Evolutionary conservation across 2,113 vertebrate genomes (phyloP).

Genomic region (Anseranas semipalmata): DNA sequence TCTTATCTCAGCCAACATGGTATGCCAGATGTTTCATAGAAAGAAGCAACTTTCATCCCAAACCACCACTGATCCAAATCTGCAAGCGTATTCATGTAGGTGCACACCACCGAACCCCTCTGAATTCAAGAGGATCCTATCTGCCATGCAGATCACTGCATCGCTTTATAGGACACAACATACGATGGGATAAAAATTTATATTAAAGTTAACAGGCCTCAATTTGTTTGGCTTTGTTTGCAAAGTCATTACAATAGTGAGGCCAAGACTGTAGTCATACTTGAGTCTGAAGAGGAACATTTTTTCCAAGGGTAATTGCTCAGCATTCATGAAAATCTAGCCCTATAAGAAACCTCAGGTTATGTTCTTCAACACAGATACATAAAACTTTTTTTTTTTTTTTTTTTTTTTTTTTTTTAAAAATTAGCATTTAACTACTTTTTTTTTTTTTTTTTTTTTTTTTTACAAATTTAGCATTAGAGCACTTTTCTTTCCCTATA

Average conservation of each 20-base stretch:
- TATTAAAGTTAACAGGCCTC: neutral
- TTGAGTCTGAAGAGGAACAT: neutral
- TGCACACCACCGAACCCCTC: neutral
- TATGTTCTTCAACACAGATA: neutral
- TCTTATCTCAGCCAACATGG: neutral
- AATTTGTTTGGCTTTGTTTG: constrained; percentile 8
- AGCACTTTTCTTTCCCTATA: neutral
- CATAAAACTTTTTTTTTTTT: too few relatives aligned
- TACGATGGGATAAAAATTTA: accelerated
- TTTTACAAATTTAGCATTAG: neutral
- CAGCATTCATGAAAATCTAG: neutral
- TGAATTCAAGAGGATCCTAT: neutral
- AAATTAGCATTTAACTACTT: too few relatives aligned
- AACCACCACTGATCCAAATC: neutral
- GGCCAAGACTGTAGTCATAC: neutral
- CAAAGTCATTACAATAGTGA: constrained; percentile 10
- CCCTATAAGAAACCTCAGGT: neutral
- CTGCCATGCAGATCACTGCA: neutral
- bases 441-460: too few relatives aligned
- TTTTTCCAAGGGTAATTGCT: neutral
- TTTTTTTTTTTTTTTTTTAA: too few relatives aligned
- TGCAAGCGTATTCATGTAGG: neutral
- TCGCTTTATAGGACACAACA: neutral
- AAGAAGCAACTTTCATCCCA: neutral
- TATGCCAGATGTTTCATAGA: neutral